A percentile compares a stretch with the other conserved stretches of the same genome.
Conservation (phyloP, 2,797 vertebrate genomes). For the Glossophaga mutica region DNA sequence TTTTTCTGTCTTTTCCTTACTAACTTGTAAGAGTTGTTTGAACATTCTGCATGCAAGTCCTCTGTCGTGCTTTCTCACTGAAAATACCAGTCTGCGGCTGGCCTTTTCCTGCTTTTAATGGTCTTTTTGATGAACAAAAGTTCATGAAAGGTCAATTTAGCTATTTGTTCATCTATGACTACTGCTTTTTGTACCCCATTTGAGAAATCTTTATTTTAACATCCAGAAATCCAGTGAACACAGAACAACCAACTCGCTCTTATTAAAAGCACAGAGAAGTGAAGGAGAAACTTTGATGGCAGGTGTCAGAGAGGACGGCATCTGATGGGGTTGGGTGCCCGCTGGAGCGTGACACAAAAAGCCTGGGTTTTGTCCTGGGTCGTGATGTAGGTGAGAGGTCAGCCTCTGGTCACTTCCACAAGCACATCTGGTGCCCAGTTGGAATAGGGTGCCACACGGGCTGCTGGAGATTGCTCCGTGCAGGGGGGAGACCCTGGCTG, state of each 20-base stretch:
- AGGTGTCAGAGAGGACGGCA: not conserved
- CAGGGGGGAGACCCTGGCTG: not conserved
- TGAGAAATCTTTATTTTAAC: not conserved
- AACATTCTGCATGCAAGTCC: not conserved
- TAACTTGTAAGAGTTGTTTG: not conserved
- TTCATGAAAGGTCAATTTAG: not conserved
- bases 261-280: not conserved
- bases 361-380: not conserved
- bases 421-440: not conserved
- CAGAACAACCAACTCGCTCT: not conserved
- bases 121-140: not conserved
- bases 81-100: not conserved
- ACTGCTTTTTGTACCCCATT: not conserved
- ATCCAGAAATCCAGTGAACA: not conserved
- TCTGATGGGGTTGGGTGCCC: not conserved
- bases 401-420: not conserved
- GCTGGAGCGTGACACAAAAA: not conserved
- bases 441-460: not conserved
- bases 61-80: not conserved
- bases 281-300: not conserved
- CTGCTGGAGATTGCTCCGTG: not conserved
- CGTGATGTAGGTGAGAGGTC: not conserved
- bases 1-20: not conserved
- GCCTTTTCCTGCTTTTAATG: not conserved
- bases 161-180: not conserved